Base-by-base conservation (phyloP, 1,140 invertebrate genomes). In the Lysiphlebus fabarum region DNA sequence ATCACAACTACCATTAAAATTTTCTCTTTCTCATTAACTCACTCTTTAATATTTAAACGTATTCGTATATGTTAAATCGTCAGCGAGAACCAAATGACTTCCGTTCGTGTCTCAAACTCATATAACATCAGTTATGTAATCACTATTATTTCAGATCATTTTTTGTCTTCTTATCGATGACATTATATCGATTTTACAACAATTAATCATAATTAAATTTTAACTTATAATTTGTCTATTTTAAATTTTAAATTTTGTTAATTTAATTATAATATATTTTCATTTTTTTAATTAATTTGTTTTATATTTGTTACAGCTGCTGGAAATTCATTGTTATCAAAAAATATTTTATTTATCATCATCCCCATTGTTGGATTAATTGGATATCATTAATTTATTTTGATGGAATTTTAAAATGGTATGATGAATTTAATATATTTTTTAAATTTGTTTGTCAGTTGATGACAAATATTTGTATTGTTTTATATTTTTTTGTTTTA, bases 11-110 rank as follows among this genome's bases (percentile, higher is more conserved):
- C 36, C 49, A 51, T 51, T 26, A 2, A 26, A 1, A 2, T 26
- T 26, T 26, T 26, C 17, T 26, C 17, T 1, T 26, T 26, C 17
- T 26, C 17, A 2, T 4, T 26, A 2, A 26, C 17, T 26, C 2
- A 26, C 49, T 38, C 49, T 51, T n/a, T 38, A 38, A 44, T 57
- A 57, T 45, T 62, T 59, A 51, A 58, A 55, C 51, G 53, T 54
- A 54, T 62, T 58, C 53, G 53, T 58, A 58, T 41, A 58, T 55
- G 57, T 33, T 58, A 54, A 62, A 62, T 62, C 57, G 61, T 58
- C 61, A 62, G 56, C 47, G 40, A 58, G 40, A 58, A 62, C 33
- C 58, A 54, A 59, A 59, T 50, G 50, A 59, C 58, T 59, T 59
- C 58, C 58, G 58, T 59, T 59, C 58, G 58, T 59, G 50, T 43